Percentiles rank a stretch among this genome's conserved stretches.
These are phyloP conservation scores for Leucoraja erinaceus DNA, from an alignment of 2,113 vertebrate genomes.

Conservation along the genomic window DNA sequence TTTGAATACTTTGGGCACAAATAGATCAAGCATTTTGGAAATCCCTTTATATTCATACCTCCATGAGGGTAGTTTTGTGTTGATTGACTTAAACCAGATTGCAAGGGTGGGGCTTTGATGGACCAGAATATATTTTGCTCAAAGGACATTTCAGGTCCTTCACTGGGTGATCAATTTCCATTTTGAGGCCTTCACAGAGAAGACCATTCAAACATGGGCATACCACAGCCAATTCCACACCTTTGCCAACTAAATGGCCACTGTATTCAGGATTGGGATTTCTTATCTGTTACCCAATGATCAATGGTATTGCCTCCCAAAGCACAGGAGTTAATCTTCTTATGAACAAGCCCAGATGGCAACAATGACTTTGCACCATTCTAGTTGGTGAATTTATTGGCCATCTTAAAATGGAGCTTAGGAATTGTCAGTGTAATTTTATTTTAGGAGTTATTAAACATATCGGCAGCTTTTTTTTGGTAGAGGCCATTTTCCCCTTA, in stretches of 20 bases:
- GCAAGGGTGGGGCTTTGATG: background rate
- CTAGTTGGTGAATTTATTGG: background rate
- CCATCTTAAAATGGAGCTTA: background rate
- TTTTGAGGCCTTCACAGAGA: background rate
- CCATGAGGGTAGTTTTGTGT: background rate
- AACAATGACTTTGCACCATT: background rate
- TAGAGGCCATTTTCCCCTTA: background rate
- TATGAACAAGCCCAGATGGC: background rate
- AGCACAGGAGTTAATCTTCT: background rate
- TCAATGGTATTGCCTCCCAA: background rate
- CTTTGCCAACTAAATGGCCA: background rate
- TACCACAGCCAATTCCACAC: background rate
- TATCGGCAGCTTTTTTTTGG: background rate
- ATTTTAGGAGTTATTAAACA: background rate
- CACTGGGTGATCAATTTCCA: background rate
- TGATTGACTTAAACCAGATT: background rate
- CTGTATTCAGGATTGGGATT: background rate
- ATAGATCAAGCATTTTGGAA: background rate
- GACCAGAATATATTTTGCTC: background rate
- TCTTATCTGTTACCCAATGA: background rate
- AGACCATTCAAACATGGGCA: background rate
- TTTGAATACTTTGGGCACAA: background rate
- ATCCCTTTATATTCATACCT: background rate
- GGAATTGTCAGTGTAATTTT: background rate
- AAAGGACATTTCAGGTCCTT: background rate